Conservation (phyloP, 2,113 vertebrate species). For the Cyphomyrus plagiostoma region DNA sequence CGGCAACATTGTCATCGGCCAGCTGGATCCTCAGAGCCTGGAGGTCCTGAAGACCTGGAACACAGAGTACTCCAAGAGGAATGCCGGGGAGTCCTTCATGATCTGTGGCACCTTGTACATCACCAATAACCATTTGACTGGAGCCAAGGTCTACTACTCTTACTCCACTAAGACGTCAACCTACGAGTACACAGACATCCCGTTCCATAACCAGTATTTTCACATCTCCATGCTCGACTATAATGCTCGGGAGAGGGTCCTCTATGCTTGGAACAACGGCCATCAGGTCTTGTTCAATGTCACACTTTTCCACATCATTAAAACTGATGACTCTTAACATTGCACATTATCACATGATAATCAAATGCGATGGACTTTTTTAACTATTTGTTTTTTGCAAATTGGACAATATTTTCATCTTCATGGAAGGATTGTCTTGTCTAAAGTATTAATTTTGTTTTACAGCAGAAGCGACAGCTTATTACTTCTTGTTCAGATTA, state of each 20-base stretch:
- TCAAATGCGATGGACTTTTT: constrained; percentile 39
- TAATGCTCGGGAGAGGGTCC: constrained; percentile 87
- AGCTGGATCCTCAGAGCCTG: constrained; percentile 82
- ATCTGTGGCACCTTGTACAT: constrained; percentile 95
- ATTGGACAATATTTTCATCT: constrained; percentile 21
- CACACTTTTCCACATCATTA: constrained; percentile 95
- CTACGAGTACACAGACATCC: constrained; percentile 95
- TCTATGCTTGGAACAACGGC: constrained; percentile 98
- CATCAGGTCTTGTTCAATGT: constrained; percentile 98
- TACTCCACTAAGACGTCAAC: constrained; percentile 93
- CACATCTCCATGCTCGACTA: constrained; percentile 99
- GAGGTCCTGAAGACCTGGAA: constrained; percentile 90
- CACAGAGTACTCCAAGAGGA: constrained; percentile 94
- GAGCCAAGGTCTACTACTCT: constrained; percentile 96
- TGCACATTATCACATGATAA: constrained; percentile 34
- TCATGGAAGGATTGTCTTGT: constrained; percentile 37
- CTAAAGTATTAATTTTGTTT: constrained; percentile 15
- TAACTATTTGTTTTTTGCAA: constrained; percentile 27
- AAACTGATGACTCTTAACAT: constrained; percentile 85
- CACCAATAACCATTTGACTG: constrained; percentile 93
- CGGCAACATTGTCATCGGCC: constrained; percentile 92
- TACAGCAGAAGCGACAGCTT: not conserved
- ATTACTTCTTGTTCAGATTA: not conserved
- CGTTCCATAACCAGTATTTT: constrained; percentile 98
- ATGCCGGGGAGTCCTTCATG: constrained; percentile 96